Evolutionary conservation across 2,888 invertebrate species (phyloP), one percentile per base, ranked within the genome.

Genomic region (Harmothoe impar): DNA sequence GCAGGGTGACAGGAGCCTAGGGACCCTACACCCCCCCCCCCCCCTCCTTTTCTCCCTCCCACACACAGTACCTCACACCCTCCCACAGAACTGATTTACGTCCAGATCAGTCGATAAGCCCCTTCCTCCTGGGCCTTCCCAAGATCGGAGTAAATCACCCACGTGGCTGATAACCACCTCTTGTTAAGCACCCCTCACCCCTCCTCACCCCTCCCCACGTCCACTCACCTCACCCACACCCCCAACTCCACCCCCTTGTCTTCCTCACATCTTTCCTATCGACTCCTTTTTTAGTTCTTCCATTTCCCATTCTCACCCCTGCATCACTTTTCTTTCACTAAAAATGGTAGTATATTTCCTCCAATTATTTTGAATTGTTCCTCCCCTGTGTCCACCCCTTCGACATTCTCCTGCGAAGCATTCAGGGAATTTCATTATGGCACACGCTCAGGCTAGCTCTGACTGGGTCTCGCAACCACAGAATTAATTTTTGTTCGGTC

Each of bases 401-500:
- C 54, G 35, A 31, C 56, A 25, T 62, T 31, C 29, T 77, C 29
- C 77, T 29, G 62, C 77, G 17, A 77, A 29, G 77, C 25, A 77
- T 77, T 77, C 77, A n/a, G 77, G 31, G 43, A 81, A 35, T 43
- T 81, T 35, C 33, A 33, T 23, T 35, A 20, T 81, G 3, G 0
- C 15, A 81, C 81, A 23, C 17, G 33, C 43, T 7, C 81, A 35
- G n/a, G 43, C 35, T 81, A 81, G 81, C 15, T 15, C 23, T 35
- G n/a, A 43, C 33, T 17, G 35, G 35, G 17, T 35, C n/a, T 33
- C 15, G 77, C 23, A 17, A 81, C 81, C 43, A 43, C 43, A 17
- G 43, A 33, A 43, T 81, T 43, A 33, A 81, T 81, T 81, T 81
- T 81, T 81, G 81, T 43, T 35, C 33, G 81, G 33, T 20, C 81